A percentile compares a stretch with the other conserved stretches of the same genome.
Evolutionary conservation across 2,797 vertebrate species (phyloP).

Genomic region (Hippoglossus hippoglossus): DNA sequence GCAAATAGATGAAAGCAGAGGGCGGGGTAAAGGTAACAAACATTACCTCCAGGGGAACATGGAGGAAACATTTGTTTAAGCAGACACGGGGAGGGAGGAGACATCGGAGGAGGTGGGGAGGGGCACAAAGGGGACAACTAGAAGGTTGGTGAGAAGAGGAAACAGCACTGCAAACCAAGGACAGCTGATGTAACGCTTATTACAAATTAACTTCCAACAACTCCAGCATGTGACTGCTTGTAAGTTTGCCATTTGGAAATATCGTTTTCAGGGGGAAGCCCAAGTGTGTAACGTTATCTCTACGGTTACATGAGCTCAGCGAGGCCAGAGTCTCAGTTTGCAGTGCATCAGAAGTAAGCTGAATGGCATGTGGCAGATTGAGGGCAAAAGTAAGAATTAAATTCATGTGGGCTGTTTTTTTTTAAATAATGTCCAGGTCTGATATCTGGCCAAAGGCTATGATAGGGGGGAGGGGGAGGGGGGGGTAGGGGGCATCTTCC

Average conservation of each 20-base stretch:
- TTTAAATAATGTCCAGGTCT: constrained; percentile 72
- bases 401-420: constrained; percentile 66
- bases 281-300: constrained; percentile 23
- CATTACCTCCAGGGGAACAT: constrained; percentile 73
- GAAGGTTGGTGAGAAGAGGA: constrained; percentile 65
- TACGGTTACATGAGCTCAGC: constrained; percentile 7
- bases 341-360: constrained; percentile 68
- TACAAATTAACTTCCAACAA: constrained; percentile 46
- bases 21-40: constrained; percentile 76
- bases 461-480: constrained; percentile 53
- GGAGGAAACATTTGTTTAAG: constrained; percentile 81
- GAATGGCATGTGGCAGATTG: constrained; percentile 68
- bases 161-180: constrained; percentile 79
- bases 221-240: constrained; percentile 45
- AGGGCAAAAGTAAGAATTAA: constrained; percentile 67
- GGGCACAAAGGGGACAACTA: constrained; percentile 69
- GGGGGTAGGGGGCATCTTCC: constrained; percentile 69
- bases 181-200: constrained; percentile 35
- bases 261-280: constrained; percentile 32
- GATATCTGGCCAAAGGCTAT: constrained; percentile 75
- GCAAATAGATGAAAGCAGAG: constrained; percentile 73
- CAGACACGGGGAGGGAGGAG: constrained; percentile 67
- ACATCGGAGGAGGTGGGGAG: constrained; percentile 65
- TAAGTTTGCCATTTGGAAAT: constrained; percentile 49
- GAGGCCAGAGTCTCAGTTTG: constrained; percentile 70